Percentiles rank a stretch among this genome's conserved stretches.
Evolutionary conservation across 2,888 invertebrate species (phyloP).

Genomic region (Dione vanillae): DNA sequence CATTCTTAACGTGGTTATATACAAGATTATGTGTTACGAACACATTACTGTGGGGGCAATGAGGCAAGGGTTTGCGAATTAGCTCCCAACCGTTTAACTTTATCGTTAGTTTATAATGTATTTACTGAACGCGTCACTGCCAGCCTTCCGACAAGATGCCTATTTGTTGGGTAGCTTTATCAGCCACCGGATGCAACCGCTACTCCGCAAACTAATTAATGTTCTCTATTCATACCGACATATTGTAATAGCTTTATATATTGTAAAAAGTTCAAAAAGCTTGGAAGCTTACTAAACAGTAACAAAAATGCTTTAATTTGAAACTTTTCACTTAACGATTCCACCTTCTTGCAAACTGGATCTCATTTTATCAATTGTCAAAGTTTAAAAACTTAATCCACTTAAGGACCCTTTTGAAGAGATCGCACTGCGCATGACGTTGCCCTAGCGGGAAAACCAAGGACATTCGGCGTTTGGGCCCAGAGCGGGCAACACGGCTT

Average conservation of each 20-base stretch:
- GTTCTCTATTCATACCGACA: conserved; percentile 33
- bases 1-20: not conserved
- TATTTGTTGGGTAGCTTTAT: conserved; percentile 42
- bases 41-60: conserved; percentile 7
- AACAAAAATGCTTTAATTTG: conserved; percentile 50
- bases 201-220: conserved; percentile 46
- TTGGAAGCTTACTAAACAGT: not conserved
- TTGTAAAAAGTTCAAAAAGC: not conserved
- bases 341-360: conserved; percentile 69
- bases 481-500: conserved; percentile 59
- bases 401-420: conserved; percentile 77
- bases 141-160: conserved; percentile 40
- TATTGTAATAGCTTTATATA: not conserved
- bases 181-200: conserved; percentile 42
- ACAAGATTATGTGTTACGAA: conserved; percentile 10
- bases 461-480: conserved; percentile 70
- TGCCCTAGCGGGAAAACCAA: conserved; percentile 77
- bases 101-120: conserved; percentile 40
- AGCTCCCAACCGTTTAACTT: conserved; percentile 30
- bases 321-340: conserved; percentile 76
- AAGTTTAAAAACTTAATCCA: conserved; percentile 84
- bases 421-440: conserved; percentile 77
- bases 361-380: conserved; percentile 81
- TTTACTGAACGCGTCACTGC: conserved; percentile 42
- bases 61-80: conserved; percentile 27